Percentiles rank a stretch among this genome's conserved stretches.
These are phyloP conservation scores for Paracanthobrama guichenoti DNA, from an alignment of 2,113 vertebrate genomes.

Conservation along the genomic window DNA sequence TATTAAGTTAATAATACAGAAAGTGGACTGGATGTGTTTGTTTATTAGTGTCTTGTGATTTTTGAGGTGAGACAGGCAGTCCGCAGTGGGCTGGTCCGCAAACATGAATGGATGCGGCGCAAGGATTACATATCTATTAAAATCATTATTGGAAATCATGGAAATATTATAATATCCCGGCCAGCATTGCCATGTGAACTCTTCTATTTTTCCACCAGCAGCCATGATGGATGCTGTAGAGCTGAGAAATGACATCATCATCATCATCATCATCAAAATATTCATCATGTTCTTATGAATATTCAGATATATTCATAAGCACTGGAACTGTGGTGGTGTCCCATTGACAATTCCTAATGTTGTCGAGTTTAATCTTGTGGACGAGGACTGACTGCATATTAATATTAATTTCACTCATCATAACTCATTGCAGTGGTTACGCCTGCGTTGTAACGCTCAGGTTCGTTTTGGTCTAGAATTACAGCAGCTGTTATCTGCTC, in stretches of 20 bases:
- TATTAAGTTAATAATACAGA: background rate
- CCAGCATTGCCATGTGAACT: background rate
- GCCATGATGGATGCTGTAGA: background rate
- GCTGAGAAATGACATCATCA: conserved; percentile 7
- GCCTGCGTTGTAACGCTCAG: no score
- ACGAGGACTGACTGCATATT: background rate
- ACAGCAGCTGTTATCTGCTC: background rate
- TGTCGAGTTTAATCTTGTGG: background rate
- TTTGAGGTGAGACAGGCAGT: background rate
- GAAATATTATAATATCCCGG: background rate
- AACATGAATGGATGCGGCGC: conserved; percentile 54
- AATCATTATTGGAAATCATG: background rate
- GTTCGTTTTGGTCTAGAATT: background rate
- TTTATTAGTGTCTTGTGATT: background rate
- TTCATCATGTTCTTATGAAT: background rate
- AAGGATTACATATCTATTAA: no score
- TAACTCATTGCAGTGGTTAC: background rate
- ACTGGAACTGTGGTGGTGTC: background rate
- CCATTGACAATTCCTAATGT: background rate
- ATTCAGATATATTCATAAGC: background rate
- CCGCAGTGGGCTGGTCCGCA: conserved; percentile 36
- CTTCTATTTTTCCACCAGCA: background rate
- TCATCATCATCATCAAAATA: conserved; percentile 1
- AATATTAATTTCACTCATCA: background rate
- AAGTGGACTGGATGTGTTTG: background rate